Percentiles rank a stretch among this genome's conserved stretches.
These are phyloP conservation scores for Lithosia quadra DNA, from an alignment of 2,888 invertebrate species.

Conservation along the genomic window DNA sequence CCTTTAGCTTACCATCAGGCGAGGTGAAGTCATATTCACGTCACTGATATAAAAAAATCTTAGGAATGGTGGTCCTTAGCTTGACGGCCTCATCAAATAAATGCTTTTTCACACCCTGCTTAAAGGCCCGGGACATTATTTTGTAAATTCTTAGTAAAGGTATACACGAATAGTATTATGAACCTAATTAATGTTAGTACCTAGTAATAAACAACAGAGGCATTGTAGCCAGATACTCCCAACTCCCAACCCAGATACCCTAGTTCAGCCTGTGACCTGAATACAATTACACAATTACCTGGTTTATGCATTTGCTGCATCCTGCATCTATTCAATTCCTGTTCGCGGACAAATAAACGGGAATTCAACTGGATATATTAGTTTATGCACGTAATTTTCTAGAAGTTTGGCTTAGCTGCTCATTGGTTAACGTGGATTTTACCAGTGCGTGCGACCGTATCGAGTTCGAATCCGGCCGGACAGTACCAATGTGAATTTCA, in stretches of 20 bases:
- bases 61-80: too few species aligned
- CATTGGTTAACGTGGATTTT: too few species aligned
- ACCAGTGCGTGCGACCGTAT: too few species aligned
- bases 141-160: background rate
- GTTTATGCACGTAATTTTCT: background rate
- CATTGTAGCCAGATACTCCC: slow-evolving; percentile 25
- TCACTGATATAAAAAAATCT: too few species aligned
- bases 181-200: slow-evolving; percentile 29
- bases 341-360: slow-evolving; percentile 52
- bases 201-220: slow-evolving; percentile 28
- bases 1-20: too few species aligned
- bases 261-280: slow-evolving; percentile 56
- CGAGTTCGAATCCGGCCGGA: too few species aligned
- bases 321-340: slow-evolving; percentile 46
- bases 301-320: slow-evolving; percentile 49
- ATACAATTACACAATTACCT: slow-evolving; percentile 64
- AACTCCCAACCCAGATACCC: slow-evolving; percentile 46
- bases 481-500: too few species aligned
- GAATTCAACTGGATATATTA: slow-evolving; percentile 53
- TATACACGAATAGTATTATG: slow-evolving; percentile 3
- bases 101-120: too few species aligned
- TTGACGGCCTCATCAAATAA: too few species aligned
- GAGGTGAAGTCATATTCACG: too few species aligned
- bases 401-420: too few species aligned
- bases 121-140: too few species aligned